Evolutionary conservation across 2,888 invertebrate genomes (phyloP), one percentile per base, ranked within the genome.

Genomic region (Polymixis flavicincta): DNA sequence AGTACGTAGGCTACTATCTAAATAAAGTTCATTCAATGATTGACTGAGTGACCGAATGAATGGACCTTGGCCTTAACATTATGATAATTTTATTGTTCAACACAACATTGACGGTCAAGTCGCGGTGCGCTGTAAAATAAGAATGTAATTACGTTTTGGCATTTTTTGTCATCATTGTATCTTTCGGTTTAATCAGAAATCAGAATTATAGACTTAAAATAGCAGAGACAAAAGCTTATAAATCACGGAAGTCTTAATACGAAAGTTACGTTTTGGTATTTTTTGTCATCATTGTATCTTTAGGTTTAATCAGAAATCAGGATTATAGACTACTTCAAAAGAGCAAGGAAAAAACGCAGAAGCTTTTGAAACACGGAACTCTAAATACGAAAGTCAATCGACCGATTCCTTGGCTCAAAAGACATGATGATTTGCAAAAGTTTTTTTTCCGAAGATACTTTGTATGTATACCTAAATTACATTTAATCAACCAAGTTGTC

Each of bases 31-130:
- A 71, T 42, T 63, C 72, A 72, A 59, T 79, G 69, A 84, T 71
- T 89, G 85, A 89, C 82, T 86, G 84, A 88, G 82, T 83, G 82
- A 88, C 77, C 64, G 78, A 84, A 83, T 90, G 88, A 91, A 92
- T 90, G 90, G 78, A 88, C 95, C 95, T 94, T 94, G 95, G 92
- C 95, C 95, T 94, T 94, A 95, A 92, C 92, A 91, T 92, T 93
- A 95, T 94, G 92, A 86, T 93, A 94, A 94, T 93, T 80, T 86
- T 85, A 84, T 84, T 80, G 80, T 84, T 75, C 71, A 77, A 80
- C 74, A 75, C 71, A 74, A 78, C 81, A 82, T 77, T 83, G 79
- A 78, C 54, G 68, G 72, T 76, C 66, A 63, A 65, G 64, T 72
- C 73, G 66, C 68, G 37, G 45, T 67, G 48, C 52, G 63, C 17